Evolutionary conservation across 2,888 invertebrate species (phyloP), one percentile per base, ranked within the genome.

Genomic region (Nudaria mundana): DNA sequence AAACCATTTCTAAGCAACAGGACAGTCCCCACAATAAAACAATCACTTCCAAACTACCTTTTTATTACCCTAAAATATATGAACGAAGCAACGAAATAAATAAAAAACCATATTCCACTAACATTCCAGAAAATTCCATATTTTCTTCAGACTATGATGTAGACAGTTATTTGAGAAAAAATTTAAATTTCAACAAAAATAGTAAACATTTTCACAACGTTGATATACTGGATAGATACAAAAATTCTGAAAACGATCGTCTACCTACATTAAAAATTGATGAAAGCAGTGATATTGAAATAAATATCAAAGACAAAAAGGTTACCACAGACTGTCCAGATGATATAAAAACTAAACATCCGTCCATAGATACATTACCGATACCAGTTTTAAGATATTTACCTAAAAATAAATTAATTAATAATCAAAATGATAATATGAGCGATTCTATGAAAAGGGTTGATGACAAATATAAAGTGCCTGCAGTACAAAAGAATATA

Each of bases 331-430:
- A 11, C 43, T 44, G 47, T 48, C 47, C 47, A 8, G 7, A 3
- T 11, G 25, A 35, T 23, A 15, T 34, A 2, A 24, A 12, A n/a
- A 34, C 2, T 28, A 25, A 13, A 23, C 24, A 13, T 22, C 43
- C 47, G 40, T 48, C 47, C 40, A 30, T 48, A 0, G 63, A 68
- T 10, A 36, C 35, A 25, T 71, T 92, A 22, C 92, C 92, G 0
- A 91, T 93, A 66, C 93, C 93, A 0, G 80, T 93, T 13, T 67
- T 93, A 41, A 89, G 92, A 46, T 92, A 91, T 63, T 88, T 90
- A 0, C 79, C 81, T 0, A 61, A 63, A 43, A 54, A 26, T 1
- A 47, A 54, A 8, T 30, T 30, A 1, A 42, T 52, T 20, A 35
- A 45, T 0, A 46, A 37, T 2, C 63, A 65, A 0, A 66, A 54